Conservation (phyloP, 2,888 invertebrate species). For the Capitulum mitella region DNA sequence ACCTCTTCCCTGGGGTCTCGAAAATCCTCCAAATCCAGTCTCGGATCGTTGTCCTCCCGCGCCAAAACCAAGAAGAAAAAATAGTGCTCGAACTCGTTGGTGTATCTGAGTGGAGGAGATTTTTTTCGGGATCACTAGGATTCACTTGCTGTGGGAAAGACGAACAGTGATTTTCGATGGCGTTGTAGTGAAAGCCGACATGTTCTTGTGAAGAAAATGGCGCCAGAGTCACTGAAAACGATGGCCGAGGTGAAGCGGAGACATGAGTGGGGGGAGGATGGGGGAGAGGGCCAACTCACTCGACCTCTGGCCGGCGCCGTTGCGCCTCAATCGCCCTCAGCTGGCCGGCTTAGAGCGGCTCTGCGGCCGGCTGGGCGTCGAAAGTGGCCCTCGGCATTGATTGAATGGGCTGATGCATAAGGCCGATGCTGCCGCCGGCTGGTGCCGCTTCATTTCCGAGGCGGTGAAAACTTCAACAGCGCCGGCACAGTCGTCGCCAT, state of each 20-base stretch:
- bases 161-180: too few species aligned
- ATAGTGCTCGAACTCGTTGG: not conserved
- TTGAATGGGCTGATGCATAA: not conserved
- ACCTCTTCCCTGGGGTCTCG: not conserved
- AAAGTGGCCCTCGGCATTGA: not conserved
- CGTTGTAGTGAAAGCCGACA: too few species aligned
- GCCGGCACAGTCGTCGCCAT: not conserved
- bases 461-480: not conserved
- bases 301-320: not conserved
- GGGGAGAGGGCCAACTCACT: not conserved
- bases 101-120: too few species aligned
- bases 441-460: not conserved
- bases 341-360: not conserved
- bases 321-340: not conserved
- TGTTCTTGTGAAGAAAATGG: too few species aligned
- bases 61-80: not conserved
- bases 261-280: not conserved
- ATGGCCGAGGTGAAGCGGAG: too few species aligned
- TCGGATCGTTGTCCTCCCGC: not conserved
- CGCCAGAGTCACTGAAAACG: too few species aligned
- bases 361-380: not conserved
- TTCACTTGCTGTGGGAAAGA: too few species aligned
- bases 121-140: too few species aligned
- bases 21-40: not conserved
- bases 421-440: not conserved